Base-by-base conservation (phyloP, 2,797 vertebrate species). In the Parauchenoglanis ngamensis region DNA sequence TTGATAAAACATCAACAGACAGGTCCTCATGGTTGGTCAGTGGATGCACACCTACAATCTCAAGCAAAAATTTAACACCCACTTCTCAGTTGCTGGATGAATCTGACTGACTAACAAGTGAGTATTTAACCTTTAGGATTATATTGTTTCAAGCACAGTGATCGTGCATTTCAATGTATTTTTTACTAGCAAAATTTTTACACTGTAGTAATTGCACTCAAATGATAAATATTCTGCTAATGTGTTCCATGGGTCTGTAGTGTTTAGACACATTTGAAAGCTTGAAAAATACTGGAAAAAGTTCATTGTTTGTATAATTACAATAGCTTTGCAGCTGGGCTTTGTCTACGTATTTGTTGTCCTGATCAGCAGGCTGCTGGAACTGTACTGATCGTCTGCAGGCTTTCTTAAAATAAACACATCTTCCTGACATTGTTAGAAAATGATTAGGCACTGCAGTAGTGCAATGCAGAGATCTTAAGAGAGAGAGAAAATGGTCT, bases 21-120 rank as follows among this genome's bases (percentile, higher is more conserved):
- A 7, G 88, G 88, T 90, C 85, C 28, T 85, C 67, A 85, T 49
- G 91, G 92, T 93, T 94, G 93, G 92, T 90, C 90, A 88, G 85
- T 52, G 23, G 40, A 61, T 63, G 23, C 91, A 92, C 94, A 92
- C 93, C 25, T 67, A 52, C 63, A 67, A 83, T 52, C n/a, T 31
- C 25, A 3, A 52, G 17, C n/a, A 52, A 83, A 65, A 0, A 52
- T 82, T 83, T 23, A 68, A 52, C 80, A 31, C 61, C 2, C 17
- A 49, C 40, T 65, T 17, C n/a, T 65, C 79, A 49, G 59, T 31
- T 0, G 4, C 63, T 52, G 86, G 78, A 72, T 83, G 35, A 59
- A 7, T 4, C 46, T 23, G 73, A 25, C 87, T 31, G 78, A 28
- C 73, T 82, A 25, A 85, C 61, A 40, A 70, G 88, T 88, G 73